Evolutionary conservation across 2,797 vertebrate genomes (phyloP).

Genomic region (Lates japonicus): DNA sequence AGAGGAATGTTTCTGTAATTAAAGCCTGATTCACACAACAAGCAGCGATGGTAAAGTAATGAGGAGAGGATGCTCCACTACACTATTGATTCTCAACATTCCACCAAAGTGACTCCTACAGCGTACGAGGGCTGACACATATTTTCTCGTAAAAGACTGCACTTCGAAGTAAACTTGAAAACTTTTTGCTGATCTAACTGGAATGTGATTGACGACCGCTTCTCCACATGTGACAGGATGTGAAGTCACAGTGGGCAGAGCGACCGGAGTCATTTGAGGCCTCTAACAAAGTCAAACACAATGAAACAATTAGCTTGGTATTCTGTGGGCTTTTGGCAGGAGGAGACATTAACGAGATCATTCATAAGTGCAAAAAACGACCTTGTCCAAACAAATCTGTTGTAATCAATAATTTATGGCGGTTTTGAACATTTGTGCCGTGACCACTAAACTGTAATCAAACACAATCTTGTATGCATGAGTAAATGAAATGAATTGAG

Average conservation of each 20-base stretch:
- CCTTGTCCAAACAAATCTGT: conserved; percentile 52
- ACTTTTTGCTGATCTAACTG: conserved; percentile 25
- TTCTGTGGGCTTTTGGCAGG: conserved; percentile 60
- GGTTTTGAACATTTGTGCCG: conserved; percentile 23
- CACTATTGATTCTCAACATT: conserved; percentile 39
- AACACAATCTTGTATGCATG: conserved; percentile 44
- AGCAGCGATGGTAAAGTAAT: conserved; percentile 45
- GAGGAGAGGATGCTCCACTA: conserved; percentile 29
- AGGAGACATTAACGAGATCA: conserved; percentile 53
- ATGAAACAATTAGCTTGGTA: conserved; percentile 77
- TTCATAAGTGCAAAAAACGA: conserved; percentile 55
- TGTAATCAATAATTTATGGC: conserved; percentile 67
- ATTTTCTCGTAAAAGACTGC: conserved; percentile 16
- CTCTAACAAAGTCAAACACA: conserved; percentile 66
- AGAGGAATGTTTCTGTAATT: conserved; percentile 19
- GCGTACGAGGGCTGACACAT: conserved; percentile 8
- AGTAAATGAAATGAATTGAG: conserved; percentile 52
- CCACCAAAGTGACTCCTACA: conserved; percentile 54
- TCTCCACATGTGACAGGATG: conserved; percentile 58
- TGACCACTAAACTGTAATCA: conserved; percentile 49
- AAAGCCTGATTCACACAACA: conserved; percentile 54
- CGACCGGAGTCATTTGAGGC: conserved; percentile 69
- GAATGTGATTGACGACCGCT: conserved; percentile 52
- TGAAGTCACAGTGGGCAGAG: conserved; percentile 66
- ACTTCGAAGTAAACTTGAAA: conserved; percentile 11